Evolutionary conservation across 2,797 vertebrate genomes (phyloP).

Genomic region (Coreius guichenoti): DNA sequence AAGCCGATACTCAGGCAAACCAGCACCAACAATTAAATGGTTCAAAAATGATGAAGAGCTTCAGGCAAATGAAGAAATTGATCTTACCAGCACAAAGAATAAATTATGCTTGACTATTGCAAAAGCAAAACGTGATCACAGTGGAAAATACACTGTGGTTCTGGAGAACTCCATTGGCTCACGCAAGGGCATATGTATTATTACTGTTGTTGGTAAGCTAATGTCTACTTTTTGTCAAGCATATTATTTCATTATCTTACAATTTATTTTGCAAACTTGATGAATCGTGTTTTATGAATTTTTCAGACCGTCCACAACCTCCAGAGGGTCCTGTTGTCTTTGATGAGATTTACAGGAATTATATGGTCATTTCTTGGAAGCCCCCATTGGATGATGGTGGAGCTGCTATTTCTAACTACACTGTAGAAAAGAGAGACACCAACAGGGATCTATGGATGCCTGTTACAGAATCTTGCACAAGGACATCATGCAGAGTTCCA

Average conservation of each 20-base stretch:
- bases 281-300: conserved; percentile 24
- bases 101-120: conserved; percentile 85
- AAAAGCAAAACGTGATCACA: conserved; percentile 90
- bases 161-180: conserved; percentile 91
- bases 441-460: conserved; percentile 98
- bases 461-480: conserved; percentile 90
- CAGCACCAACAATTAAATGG: conserved; percentile 88
- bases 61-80: conserved; percentile 84
- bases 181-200: conserved; percentile 88
- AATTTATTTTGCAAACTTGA: neutral
- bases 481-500: conserved; percentile 91
- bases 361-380: conserved; percentile 96
- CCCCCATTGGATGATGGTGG: conserved; percentile 96
- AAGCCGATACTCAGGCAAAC: conserved; percentile 90
- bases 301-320: conserved; percentile 92
- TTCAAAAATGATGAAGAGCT: conserved; percentile 88
- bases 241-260: neutral
- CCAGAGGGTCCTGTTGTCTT: conserved; percentile 94
- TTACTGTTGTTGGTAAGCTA: conserved; percentile 92
- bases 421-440: conserved; percentile 94
- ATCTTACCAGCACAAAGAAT: conserved; percentile 81
- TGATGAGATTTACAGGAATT: conserved; percentile 91
- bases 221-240: neutral
- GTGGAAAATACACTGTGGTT: conserved; percentile 88
- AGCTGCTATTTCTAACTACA: conserved; percentile 93